phyloP scores from a whole-genome alignment of 92 coral and sea anemone species.

The Palythoa grandiflora region DNA sequence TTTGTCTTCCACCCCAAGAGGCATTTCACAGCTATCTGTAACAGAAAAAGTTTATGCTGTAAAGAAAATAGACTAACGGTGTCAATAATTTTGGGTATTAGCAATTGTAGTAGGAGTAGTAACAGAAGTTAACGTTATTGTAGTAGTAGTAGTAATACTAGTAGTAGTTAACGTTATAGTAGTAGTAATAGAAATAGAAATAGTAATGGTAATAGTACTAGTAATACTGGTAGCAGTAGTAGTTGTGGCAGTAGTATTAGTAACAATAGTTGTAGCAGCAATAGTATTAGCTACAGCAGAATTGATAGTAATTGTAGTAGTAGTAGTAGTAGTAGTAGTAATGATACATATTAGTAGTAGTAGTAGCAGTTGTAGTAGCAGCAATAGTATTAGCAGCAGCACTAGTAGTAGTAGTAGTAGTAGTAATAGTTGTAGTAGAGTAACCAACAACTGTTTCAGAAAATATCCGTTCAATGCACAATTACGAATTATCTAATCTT shows the following conservation, averaged over 20 bases:
- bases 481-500: too few species aligned
- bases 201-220: not conserved
- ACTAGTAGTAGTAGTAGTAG: not conserved
- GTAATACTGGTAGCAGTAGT: not conserved
- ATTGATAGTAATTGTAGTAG: not conserved
- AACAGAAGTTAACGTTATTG: not conserved
- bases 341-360: not conserved
- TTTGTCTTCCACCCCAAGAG: constrained; percentile 34
- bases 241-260: not conserved
- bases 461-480: too few species aligned
- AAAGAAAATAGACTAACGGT: not conserved
- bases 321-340: not conserved
- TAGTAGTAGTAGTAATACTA: too few species aligned
- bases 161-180: not conserved
- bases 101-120: not conserved
- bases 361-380: not conserved
- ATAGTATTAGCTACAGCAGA: not conserved
- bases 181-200: not conserved
- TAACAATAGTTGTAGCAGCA: not conserved
- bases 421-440: not conserved
- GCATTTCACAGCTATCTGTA: constrained; percentile 34
- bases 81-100: not conserved
- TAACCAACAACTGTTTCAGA: too few species aligned
- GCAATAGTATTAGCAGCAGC: not conserved
- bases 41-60: too few species aligned